Evolutionary conservation across 2,113 vertebrate genomes (phyloP).

Genomic region (Cairina moschata): DNA sequence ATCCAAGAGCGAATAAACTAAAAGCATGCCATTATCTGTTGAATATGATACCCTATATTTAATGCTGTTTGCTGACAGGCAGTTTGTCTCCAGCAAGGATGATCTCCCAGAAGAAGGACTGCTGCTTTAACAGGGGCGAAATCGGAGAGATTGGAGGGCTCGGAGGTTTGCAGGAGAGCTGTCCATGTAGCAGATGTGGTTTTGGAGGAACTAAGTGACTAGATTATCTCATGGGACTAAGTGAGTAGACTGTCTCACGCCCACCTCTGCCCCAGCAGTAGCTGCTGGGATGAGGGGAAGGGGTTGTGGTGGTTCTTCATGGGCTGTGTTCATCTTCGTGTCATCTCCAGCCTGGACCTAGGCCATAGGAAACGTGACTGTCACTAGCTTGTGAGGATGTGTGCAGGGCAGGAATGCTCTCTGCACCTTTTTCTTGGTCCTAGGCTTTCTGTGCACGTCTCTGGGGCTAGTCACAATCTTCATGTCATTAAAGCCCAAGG

Average conservation of each 20-base stretch:
- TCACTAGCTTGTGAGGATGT: background rate
- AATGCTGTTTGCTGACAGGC: constrained; percentile 37
- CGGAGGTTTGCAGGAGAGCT: background rate
- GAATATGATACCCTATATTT: constrained; percentile 26
- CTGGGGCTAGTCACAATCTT: constrained; percentile 53
- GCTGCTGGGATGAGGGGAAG: background rate
- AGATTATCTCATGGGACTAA: background rate
- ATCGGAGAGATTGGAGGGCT: background rate
- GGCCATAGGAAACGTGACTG: fast-evolving
- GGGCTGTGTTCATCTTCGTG: background rate
- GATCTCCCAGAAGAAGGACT: background rate
- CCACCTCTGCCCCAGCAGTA: background rate
- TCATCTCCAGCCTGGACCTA: background rate
- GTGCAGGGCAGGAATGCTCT: background rate
- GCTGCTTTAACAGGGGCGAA: background rate
- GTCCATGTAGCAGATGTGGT: background rate
- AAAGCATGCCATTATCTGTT: constrained; percentile 40
- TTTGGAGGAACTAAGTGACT: background rate
- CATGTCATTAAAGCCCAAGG: constrained; percentile 10
- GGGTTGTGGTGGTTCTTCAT: background rate
- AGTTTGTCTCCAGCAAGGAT: constrained; percentile 24
- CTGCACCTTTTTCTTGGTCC: background rate
- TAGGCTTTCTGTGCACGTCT: background rate
- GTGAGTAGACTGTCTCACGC: background rate
- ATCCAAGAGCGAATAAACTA: constrained; percentile 17